Base-by-base conservation (phyloP, 2,888 invertebrate species). In the Sarcophaga subvicina region DNA sequence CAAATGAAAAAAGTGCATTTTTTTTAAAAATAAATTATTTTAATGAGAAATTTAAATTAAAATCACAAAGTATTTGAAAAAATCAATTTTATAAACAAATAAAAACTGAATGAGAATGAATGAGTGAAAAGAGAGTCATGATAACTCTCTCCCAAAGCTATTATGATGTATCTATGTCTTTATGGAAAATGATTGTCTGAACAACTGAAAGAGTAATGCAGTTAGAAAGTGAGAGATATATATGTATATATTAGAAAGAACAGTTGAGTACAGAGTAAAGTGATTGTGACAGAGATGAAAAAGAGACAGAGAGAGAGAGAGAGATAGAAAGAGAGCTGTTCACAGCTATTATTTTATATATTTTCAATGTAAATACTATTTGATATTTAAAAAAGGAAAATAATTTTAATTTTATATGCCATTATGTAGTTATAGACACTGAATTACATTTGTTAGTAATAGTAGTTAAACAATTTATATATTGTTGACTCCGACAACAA, bases 401-500 rank as follows among this genome's bases (percentile, higher is more conserved):
- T 71, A 64, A 70, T 66, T 67, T 14, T 77, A 64, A 70, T 66
- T 67, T 14, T 22, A 22, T 54, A 11, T 66, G 45, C 8, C 22
- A 62, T 54, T 22, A 64, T 80, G 79, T 5, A 14, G 66, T 14
- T 63, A 81, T 84, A 84, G 84, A 84, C 87, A 87, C 72, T 66
- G 76, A 81, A 76, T 82, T 76, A 72, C 54, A 17, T 70, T 81
- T 78, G 70, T 83, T 81, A 87, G 75, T 87, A 72, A 49, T 37
- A 37, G 37, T 37, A 37, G 20, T 72, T 47, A 83, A 78, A 64
- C 54, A 27, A 80, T 82, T 75, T 72, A 62, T 62, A 78, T 80
- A 76, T 78, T 89, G 85, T 87, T 89, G 80, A 83, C 63, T 85
- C 3, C 62, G 20, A 20, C 75, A 88, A 88, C 77, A 86, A 88